These are phyloP conservation scores for Toxotes jaculatrix DNA, from an alignment of 2,113 vertebrate species.

Conservation along the genomic window DNA sequence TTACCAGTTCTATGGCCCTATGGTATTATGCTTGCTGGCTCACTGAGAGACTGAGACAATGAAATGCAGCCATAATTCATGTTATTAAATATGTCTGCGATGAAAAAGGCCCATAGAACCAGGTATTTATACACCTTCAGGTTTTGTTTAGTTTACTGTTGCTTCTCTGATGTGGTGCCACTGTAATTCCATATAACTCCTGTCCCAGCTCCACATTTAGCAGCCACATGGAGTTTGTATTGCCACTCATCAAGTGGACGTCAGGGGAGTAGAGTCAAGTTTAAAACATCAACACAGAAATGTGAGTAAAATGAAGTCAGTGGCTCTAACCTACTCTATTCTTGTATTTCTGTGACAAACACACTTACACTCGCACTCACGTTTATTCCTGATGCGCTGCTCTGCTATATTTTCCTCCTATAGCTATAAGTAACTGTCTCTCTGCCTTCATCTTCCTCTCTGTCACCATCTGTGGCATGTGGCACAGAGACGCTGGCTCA, in stretches of 20 bases:
- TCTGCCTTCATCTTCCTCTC: constrained; percentile 29
- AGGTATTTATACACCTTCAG: too few relatives aligned
- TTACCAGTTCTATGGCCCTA: too few relatives aligned
- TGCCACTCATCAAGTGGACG: background rate
- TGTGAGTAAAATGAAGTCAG: background rate
- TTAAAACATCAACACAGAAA: constrained; percentile 14
- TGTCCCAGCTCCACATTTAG: background rate
- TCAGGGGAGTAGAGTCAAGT: constrained; percentile 5
- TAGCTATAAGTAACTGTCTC: constrained; percentile 25
- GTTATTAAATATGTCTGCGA: background rate
- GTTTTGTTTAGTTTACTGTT: background rate
- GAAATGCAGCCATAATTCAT: background rate
- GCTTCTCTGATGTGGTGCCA: background rate
- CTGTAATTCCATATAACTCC: too few relatives aligned
- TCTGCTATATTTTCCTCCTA: background rate
- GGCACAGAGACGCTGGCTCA: background rate
- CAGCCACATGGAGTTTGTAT: constrained; percentile 16
- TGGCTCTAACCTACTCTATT: background rate
- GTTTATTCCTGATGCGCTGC: background rate
- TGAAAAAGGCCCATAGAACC: too few relatives aligned
- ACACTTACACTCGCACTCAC: background rate
- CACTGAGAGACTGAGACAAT: background rate
- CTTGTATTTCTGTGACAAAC: constrained; percentile 2
- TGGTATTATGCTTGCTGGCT: too few relatives aligned
- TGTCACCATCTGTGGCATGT: constrained; percentile 25